A percentile compares a stretch with the other conserved stretches of the same genome.
These are phyloP conservation scores for Pseudanteris insignis DNA, from an alignment of 2,888 invertebrate species.

Conservation along the genomic window DNA sequence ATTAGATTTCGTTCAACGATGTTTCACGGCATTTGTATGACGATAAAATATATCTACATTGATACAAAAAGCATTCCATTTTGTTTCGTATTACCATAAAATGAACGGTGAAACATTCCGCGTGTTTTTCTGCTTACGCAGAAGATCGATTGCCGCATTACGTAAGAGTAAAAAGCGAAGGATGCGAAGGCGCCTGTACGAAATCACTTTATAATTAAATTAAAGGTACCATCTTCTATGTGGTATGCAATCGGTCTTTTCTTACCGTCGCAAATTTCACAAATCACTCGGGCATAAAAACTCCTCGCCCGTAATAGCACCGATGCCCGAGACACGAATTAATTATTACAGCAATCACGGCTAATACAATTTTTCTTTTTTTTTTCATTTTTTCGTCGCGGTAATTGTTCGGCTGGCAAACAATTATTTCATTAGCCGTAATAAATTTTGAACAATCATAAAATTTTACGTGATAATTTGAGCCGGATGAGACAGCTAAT, in stretches of 20 bases:
- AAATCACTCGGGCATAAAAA: constrained; percentile 18
- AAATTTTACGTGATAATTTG: constrained; percentile 37
- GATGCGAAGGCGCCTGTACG: constrained; percentile 7
- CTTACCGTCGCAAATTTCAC: constrained; percentile 19
- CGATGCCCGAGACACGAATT: constrained; percentile 18
- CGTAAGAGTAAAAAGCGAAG: too few relatives aligned
- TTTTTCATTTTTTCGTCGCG: too few relatives aligned
- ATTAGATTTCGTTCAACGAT: too few relatives aligned
- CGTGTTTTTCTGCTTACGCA: too few relatives aligned
- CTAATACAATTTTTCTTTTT: constrained; percentile 39
- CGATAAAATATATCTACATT: too few relatives aligned
- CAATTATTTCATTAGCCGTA: constrained; percentile 33
- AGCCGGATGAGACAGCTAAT: constrained; percentile 31
- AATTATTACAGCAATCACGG: constrained; percentile 34
- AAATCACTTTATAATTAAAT: constrained; percentile 26
- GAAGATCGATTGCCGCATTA: too few relatives aligned
- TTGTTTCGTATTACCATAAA: too few relatives aligned
- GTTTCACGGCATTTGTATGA: too few relatives aligned
- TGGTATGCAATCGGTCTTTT: constrained; percentile 21
- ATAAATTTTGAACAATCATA: constrained; percentile 38
- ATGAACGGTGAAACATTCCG: too few relatives aligned
- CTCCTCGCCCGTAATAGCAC: constrained; percentile 9
- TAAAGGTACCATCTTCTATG: constrained; percentile 17
- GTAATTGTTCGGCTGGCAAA: constrained; percentile 22
- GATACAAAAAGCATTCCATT: too few relatives aligned